Percentiles rank a stretch among this genome's conserved stretches.
Evolutionary conservation across 2,888 invertebrate species (phyloP).

Genomic region (Tipula confusa): DNA sequence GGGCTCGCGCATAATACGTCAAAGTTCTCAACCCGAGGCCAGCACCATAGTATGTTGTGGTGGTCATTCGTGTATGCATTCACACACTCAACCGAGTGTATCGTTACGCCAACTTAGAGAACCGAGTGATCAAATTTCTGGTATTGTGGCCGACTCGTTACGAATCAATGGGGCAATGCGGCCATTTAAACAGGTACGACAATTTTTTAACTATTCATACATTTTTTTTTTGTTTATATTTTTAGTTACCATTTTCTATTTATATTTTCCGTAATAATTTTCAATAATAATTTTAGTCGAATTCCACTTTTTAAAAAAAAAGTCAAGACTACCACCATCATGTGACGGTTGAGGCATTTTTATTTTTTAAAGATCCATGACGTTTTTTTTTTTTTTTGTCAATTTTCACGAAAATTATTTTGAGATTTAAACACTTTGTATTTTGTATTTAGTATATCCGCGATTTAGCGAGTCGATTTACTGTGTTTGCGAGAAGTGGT

Average conservation of each 20-base stretch:
- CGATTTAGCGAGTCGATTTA: not conserved
- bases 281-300: constrained; percentile 25
- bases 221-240: not conserved
- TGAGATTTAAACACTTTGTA: not conserved
- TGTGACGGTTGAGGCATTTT: not conserved
- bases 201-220: not conserved
- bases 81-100: constrained; percentile 69
- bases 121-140: constrained; percentile 81
- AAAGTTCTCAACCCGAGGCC: constrained; percentile 50
- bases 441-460: not conserved
- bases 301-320: not conserved
- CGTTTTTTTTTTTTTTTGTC: not conserved
- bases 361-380: not conserved
- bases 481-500: not conserved
- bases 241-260: not conserved
- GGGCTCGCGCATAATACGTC: constrained; percentile 75
- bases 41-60: constrained; percentile 53
- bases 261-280: not conserved
- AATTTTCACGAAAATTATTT: not conserved
- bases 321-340: not conserved
- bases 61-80: constrained; percentile 61
- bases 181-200: constrained; percentile 87
- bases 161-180: constrained; percentile 95
- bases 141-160: constrained; percentile 92
- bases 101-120: constrained; percentile 77